phyloP scores from a whole-genome alignment of 2,113 vertebrate genomes.

The Baryphthengus martii region DNA sequence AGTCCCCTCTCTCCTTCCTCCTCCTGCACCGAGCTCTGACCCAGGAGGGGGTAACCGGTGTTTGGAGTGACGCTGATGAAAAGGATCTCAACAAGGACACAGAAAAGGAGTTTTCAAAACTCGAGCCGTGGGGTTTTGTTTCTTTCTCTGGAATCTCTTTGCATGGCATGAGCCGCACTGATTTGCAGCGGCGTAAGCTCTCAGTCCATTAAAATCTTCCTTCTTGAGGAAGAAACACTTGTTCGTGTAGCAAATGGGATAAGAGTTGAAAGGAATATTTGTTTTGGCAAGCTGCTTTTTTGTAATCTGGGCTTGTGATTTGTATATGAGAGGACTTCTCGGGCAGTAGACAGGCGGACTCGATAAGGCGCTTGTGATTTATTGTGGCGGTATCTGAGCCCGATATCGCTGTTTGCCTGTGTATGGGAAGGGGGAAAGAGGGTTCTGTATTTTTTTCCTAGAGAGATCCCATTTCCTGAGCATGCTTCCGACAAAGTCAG shows the following conservation, averaged over 20 bases:
- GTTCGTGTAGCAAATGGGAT: conserved; percentile 1
- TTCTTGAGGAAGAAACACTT: conserved; percentile 31
- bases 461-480: conserved; percentile 56
- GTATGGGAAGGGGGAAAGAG: not conserved
- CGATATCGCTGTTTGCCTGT: not conserved
- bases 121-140: not conserved
- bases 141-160: not conserved
- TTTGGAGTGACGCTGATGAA: not conserved
- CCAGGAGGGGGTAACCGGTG: not conserved
- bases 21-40: not conserved
- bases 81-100: not conserved
- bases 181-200: not conserved
- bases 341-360: not conserved
- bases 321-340: conserved; percentile 40
- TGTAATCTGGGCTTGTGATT: conserved; percentile 11
- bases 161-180: not conserved
- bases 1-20: not conserved
- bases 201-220: not conserved
- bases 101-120: not conserved
- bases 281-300: conserved; percentile 39
- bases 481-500: not conserved
- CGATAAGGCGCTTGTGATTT: conserved; percentile 24
- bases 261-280: conserved; percentile 39
- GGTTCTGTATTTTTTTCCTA: not conserved
- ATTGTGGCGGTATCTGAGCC: conserved; percentile 6